Base-by-base conservation (phyloP, 1,140 invertebrate species). In the Bombus cullumanus region DNA sequence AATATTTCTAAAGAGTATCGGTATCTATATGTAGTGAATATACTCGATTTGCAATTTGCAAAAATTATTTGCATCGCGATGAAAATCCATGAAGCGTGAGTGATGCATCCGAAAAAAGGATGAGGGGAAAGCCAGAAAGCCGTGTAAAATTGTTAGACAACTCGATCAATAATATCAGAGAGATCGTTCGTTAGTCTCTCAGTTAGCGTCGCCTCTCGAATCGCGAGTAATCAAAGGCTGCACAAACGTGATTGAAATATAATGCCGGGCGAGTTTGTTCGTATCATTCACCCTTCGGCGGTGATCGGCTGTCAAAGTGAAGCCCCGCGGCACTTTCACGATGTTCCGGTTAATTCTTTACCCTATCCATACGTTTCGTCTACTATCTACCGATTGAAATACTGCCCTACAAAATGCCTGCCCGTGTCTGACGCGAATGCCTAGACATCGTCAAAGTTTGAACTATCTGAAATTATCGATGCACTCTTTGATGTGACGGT, bases 191-290 rank as follows among this genome's bases (percentile, higher is more conserved):
- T 90, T 90, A 90, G 88, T 89, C 78, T 85, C 62, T 68, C 81
- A 77, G 89, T 90, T 90, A 90, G 86, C 78, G 89, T 90, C 83
- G 86, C 89, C 83, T 84, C 88, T 83, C 89, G 88, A 90, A 90
- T 90, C 81, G 89, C 86, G 88, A 85, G 89, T 90, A 90, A 90
- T 90, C 89, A 90, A 90, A 90, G 89, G 85, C 89, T 69, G 89
- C 82, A 85, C 86, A 90, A 90, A 90, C 89, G 89, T 90, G 89
- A 87, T 90, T 90, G 89, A 90, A 90, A 90, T 90, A 90, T 90
- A 90, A 90, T 89, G 89, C 88, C 76, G 76, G 59, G 80, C 80
- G 89, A 90, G 86, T 90, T 90, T 90, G 88, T 89, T 90, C 88
- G 86, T 83, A 88, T 88, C 86, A 82, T 83, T 84, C 89, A 82